These are phyloP conservation scores for Elysia chlorotica DNA, from an alignment of 1,140 invertebrate species.

Conservation along the genomic window DNA sequence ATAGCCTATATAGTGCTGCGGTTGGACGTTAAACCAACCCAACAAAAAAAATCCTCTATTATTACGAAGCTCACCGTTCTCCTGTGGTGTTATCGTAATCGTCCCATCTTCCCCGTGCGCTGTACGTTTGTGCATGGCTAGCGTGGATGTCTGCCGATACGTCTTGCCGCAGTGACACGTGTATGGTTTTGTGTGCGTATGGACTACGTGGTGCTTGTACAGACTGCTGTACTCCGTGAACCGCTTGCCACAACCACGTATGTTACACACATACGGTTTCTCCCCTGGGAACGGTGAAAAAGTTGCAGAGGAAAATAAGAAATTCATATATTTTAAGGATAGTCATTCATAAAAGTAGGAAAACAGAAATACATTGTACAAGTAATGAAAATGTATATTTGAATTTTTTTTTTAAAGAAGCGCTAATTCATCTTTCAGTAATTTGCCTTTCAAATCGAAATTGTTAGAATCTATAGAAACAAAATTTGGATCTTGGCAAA, in stretches of 20 bases:
- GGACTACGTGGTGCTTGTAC: conserved; percentile 76
- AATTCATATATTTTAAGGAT: neutral
- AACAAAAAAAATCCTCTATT: too few relatives aligned
- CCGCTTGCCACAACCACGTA: conserved; percentile 70
- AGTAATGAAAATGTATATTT: too few relatives aligned
- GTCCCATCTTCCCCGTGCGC: conserved; percentile 59
- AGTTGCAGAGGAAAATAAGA: neutral
- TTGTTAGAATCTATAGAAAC: too few relatives aligned
- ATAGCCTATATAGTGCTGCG: too few relatives aligned
- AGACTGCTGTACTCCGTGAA: conserved; percentile 79
- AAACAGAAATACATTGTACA: too few relatives aligned
- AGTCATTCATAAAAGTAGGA: neutral
- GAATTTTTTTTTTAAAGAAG: too few relatives aligned
- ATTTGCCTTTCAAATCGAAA: too few relatives aligned
- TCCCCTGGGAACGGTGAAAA: conserved; percentile 48
- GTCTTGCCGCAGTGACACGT: conserved; percentile 68
- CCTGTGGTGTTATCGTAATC: neutral
- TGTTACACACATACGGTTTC: conserved; percentile 63
- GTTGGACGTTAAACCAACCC: too few relatives aligned
- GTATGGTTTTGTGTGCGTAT: conserved; percentile 70
- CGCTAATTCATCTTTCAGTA: too few relatives aligned
- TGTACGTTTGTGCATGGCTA: conserved; percentile 70
- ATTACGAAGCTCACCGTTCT: too few relatives aligned
- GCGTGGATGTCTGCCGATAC: conserved; percentile 70
- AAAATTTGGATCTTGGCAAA: too few relatives aligned